Evolutionary conservation across 2,113 vertebrate genomes (phyloP), one percentile per base, ranked within the genome.

Genomic region (Talpa occidentalis): DNA sequence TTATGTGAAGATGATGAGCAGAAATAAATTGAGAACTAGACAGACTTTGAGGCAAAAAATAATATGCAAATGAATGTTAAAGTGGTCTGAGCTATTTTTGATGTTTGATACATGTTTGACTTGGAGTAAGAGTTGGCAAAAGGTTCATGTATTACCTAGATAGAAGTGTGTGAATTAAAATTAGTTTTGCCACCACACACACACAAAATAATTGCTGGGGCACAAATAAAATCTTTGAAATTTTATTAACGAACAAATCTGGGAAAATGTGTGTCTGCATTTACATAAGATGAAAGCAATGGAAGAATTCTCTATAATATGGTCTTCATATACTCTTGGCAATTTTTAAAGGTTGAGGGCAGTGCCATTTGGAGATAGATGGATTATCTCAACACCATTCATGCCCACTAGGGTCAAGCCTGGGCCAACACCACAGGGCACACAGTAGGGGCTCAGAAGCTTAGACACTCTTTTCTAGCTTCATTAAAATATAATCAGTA

Each of bases 321-420:
- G 28, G 1, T 16, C 37, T 24, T 44, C 14, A 11, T 0, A 2
- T 8, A 6, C 37, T 8, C 3, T 47, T 32, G 37, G 4, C 11
- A 59, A 40, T 15, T 67, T 35, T 52, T 0, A 22, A 67, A 16
- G 24, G 28, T 10, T 16, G 0, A 1, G 74, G 26, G 21, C 3
- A 15, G 2, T 17, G 22, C 12, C 59, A n/a, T 1, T 3, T 49
- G 35, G 17, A 28, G 16, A 15, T 5, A 54, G 49, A 40, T 16
- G 24, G 37, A 47, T 5, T 21, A 32, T 32, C 66, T 37, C 21
- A 69, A 90, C 10, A 66, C 5, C 16, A 10, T 62, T 67, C 37
- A 30, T 3, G 37, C n/a, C 7, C 7, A 28, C 6, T 0, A 24
- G 47, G 10, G 16, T 21, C 42, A 70, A 54, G 3, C 35, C 7